phyloP scores from a whole-genome alignment of 1,140 invertebrate genomes.

The Aethina tumida region DNA sequence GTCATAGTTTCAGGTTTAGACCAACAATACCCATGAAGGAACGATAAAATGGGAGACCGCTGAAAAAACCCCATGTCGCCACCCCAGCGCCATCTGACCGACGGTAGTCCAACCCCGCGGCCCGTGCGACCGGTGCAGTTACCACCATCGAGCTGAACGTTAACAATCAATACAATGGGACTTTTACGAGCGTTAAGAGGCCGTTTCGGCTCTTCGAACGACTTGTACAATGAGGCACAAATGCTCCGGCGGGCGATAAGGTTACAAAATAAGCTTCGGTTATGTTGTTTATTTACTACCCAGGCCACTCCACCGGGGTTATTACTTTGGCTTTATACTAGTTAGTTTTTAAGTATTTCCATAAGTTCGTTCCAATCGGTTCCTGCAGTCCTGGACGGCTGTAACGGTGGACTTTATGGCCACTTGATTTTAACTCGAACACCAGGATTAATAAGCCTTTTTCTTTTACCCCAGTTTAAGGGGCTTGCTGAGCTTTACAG shows the following conservation, averaged over 20 bases:
- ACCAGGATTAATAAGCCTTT: too few relatives aligned
- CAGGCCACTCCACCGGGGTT: too few relatives aligned
- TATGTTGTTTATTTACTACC: constrained; percentile 28
- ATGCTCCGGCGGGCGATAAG: constrained; percentile 32
- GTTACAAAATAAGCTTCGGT: constrained; percentile 29
- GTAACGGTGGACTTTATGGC: too few relatives aligned
- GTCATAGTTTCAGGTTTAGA: too few relatives aligned
- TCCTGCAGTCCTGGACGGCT: too few relatives aligned
- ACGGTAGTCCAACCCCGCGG: constrained; percentile 19
- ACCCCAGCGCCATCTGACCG: constrained; percentile 20
- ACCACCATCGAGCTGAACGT: constrained; percentile 21
- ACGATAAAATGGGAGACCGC: too few relatives aligned
- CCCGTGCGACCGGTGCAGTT: constrained; percentile 12
- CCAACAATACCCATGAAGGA: too few relatives aligned
- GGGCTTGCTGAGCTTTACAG: too few relatives aligned
- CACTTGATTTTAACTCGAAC: too few relatives aligned
- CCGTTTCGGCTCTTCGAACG: constrained; percentile 31
- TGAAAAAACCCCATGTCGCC: constrained; percentile 2
- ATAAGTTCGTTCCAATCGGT: too few relatives aligned
- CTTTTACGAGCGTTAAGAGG: constrained; percentile 37
- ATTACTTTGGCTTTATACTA: too few relatives aligned
- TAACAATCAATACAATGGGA: constrained; percentile 39
- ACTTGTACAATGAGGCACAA: constrained; percentile 35
- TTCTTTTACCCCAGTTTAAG: constrained; percentile 13
- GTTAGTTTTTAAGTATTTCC: too few relatives aligned